These are phyloP conservation scores for Cairina moschata DNA, from an alignment of 2,113 vertebrate species.

Conservation along the genomic window DNA sequence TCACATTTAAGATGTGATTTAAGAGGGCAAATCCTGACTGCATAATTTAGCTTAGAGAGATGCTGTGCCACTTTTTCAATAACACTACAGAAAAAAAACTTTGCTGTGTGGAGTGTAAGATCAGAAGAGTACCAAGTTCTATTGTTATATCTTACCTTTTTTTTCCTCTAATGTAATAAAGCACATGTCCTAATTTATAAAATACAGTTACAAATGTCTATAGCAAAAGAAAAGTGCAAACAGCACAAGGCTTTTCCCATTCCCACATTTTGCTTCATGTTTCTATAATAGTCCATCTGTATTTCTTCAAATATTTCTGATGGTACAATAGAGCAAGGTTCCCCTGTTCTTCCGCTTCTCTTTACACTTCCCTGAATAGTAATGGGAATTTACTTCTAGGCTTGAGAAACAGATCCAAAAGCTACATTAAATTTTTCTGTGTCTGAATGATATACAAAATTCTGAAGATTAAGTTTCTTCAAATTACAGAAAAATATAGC, in stretches of 20 bases:
- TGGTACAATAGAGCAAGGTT: not conserved
- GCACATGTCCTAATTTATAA: constrained; percentile 75
- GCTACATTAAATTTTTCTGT: constrained; percentile 1
- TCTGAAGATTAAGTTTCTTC: not conserved
- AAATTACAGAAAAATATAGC: constrained; percentile 9
- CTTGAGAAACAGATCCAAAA: constrained; percentile 33
- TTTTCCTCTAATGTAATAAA: constrained; percentile 70
- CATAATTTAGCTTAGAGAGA: constrained; percentile 69
- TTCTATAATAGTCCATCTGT: constrained; percentile 16
- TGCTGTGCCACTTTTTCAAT: constrained; percentile 55
- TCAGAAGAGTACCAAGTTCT: constrained; percentile 70
- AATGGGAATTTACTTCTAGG: not conserved
- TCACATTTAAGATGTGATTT: constrained; percentile 63
- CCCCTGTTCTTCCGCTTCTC: not conserved
- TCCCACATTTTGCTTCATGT: not conserved
- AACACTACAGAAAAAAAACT: constrained; percentile 58
- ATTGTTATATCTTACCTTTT: constrained; percentile 63
- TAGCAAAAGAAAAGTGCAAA: constrained; percentile 41
- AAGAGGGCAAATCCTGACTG: constrained; percentile 62
- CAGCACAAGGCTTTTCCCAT: not conserved
- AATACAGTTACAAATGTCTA: constrained; percentile 67
- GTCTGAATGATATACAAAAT: constrained; percentile 27
- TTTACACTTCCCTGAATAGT: not conserved
- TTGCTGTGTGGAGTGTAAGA: constrained; percentile 61
- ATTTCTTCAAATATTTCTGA: constrained; percentile 20